Percentiles rank a stretch among this genome's conserved stretches.
Conservation (phyloP, 1,140 invertebrate species). For the Rhyacophila brunnea region DNA sequence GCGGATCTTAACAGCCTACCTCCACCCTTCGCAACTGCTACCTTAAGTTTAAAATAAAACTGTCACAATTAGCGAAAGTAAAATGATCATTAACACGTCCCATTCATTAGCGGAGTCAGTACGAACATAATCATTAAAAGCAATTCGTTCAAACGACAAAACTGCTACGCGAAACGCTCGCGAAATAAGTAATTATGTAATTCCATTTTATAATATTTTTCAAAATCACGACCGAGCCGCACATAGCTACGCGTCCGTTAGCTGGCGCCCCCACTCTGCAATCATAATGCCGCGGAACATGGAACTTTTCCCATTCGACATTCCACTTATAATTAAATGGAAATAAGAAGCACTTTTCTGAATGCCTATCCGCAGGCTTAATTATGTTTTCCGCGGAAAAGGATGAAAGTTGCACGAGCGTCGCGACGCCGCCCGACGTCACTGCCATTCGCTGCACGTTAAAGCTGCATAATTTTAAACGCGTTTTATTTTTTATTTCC, state of each 20-base stretch:
- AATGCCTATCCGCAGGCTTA: constrained; percentile 21
- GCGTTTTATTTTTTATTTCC: neutral
- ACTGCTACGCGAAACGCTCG: too few relatives aligned
- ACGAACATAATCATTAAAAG: too few relatives aligned
- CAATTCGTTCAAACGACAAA: too few relatives aligned
- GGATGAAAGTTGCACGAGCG: neutral
- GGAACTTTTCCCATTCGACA: constrained; percentile 11
- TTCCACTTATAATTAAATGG: constrained; percentile 26
- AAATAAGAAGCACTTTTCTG: constrained; percentile 25
- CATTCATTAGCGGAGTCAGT: too few relatives aligned
- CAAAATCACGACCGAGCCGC: constrained; percentile 7
- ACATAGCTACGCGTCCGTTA: constrained; percentile 3
- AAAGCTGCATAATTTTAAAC: constrained; percentile 1
- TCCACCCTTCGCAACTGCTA: too few relatives aligned
- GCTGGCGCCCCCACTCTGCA: neutral
- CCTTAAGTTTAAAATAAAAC: too few relatives aligned
- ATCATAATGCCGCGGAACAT: neutral
- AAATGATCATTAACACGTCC: too few relatives aligned
- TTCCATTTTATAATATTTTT: constrained; percentile 11
- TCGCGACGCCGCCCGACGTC: constrained; percentile 2
- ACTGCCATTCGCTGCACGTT: neutral
- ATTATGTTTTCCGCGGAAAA: constrained; percentile 20
- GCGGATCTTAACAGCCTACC: too few relatives aligned
- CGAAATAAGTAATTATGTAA: constrained; percentile 21
- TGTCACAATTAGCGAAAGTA: too few relatives aligned